These are phyloP conservation scores for Caradrina kadenii DNA, from an alignment of 2,888 invertebrate species.

Conservation along the genomic window DNA sequence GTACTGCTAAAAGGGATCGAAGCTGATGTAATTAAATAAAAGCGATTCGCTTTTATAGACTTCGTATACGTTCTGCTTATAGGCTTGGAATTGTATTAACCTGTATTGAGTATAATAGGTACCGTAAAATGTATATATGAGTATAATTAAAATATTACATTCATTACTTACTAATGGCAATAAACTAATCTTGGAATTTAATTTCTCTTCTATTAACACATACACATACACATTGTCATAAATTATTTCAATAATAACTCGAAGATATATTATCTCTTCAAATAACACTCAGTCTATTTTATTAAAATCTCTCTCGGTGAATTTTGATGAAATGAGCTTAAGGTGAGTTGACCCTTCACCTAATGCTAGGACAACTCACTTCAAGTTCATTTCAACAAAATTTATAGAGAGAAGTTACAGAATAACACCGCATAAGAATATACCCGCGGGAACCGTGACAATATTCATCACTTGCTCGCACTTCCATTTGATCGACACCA, in stretches of 20 bases:
- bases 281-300: too few relatives aligned
- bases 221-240: too few relatives aligned
- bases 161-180: not conserved
- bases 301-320: too few relatives aligned
- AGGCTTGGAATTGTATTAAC: not conserved
- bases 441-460: slow-evolving; percentile 14
- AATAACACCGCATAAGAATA: not conserved
- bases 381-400: not conserved
- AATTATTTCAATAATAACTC: too few relatives aligned
- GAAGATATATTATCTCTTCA: too few relatives aligned
- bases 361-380: too few relatives aligned
- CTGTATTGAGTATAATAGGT: not conserved
- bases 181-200: too few relatives aligned
- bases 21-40: slow-evolving; percentile 14
- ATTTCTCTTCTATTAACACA: too few relatives aligned
- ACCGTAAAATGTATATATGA: not conserved
- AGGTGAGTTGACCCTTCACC: too few relatives aligned
- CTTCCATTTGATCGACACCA: slow-evolving; percentile 55
- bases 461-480: slow-evolving; percentile 34
- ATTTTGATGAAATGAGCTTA: too few relatives aligned
- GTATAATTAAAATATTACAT: not conserved
- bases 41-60: slow-evolving; percentile 4
- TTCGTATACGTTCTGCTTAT: not conserved
- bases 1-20: slow-evolving; percentile 20
- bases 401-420: not conserved